phyloP scores from a whole-genome alignment of 23 tunicate genomes.

The Ciona savignyi region DNA sequence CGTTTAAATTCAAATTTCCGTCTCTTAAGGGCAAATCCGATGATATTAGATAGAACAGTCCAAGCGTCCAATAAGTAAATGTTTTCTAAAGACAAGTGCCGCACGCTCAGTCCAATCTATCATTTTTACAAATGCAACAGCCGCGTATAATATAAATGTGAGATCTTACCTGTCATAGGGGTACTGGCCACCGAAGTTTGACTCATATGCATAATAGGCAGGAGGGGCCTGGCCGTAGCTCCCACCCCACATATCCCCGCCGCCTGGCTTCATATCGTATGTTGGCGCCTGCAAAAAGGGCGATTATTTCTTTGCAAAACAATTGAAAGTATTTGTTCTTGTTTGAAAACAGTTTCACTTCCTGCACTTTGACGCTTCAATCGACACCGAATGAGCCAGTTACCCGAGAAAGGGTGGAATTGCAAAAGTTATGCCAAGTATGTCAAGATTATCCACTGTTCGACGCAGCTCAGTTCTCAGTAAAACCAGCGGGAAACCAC shows the following conservation, averaged over 20 bases:
- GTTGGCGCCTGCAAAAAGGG: constrained; percentile 32
- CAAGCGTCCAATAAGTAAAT: background rate
- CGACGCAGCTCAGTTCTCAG: background rate
- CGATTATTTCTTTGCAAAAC: background rate
- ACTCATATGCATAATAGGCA: constrained; percentile 63
- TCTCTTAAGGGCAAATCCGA: background rate
- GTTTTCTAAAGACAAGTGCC: no score
- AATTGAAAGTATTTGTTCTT: background rate
- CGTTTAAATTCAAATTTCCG: constrained; percentile 1
- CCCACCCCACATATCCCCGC: constrained; percentile 69
- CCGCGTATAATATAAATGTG: no score
- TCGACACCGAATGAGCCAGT: background rate
- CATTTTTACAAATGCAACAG: no score
- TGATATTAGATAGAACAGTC: background rate
- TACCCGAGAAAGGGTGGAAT: background rate
- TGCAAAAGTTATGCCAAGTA: background rate
- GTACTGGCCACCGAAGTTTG: constrained; percentile 45
- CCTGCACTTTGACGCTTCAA: background rate
- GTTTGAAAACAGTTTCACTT: background rate
- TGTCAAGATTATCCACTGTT: background rate
- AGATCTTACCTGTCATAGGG: constrained; percentile 84
- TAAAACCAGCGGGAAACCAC: background rate
- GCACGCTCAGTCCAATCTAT: no score
- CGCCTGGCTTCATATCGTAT: constrained; percentile 73
- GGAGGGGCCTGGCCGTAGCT: constrained; percentile 81